These are phyloP conservation scores for Chirona hameri DNA, from an alignment of 2,888 invertebrate genomes.

Conservation along the genomic window DNA sequence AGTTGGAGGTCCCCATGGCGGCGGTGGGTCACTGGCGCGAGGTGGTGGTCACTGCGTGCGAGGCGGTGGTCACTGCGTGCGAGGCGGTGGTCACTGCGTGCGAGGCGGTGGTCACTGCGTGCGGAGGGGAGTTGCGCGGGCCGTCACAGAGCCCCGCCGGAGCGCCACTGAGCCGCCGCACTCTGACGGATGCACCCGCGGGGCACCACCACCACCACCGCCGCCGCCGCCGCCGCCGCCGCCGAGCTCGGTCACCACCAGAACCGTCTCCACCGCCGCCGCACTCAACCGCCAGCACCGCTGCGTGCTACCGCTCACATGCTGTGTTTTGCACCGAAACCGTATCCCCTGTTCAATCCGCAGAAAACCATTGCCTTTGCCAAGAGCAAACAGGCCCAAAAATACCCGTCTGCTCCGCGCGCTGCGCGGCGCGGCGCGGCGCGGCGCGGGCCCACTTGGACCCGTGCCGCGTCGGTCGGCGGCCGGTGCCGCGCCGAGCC, in stretches of 20 bases:
- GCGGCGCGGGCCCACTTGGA: not conserved
- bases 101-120: not conserved
- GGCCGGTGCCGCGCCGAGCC: not conserved
- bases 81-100: not conserved
- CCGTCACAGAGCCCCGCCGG: not conserved
- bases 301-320: not conserved
- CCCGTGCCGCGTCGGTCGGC: not conserved
- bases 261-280: not conserved
- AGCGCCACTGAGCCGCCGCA: not conserved
- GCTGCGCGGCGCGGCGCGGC: not conserved
- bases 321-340: slow-evolving; percentile 2
- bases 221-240: not conserved
- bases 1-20: not conserved
- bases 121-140: too few relatives aligned
- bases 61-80: not conserved
- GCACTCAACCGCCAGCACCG: not conserved
- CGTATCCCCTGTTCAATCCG: slow-evolving; percentile 5
- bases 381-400: slow-evolving; percentile 24
- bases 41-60: not conserved
- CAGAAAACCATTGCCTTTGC: slow-evolving; percentile 27
- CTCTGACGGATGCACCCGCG: not conserved
- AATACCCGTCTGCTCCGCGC: not conserved
- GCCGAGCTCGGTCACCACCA: not conserved
- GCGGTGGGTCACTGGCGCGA: not conserved
- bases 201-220: not conserved